phyloP scores from a whole-genome alignment of 2,113 vertebrate genomes.

The Sapajus apella region DNA sequence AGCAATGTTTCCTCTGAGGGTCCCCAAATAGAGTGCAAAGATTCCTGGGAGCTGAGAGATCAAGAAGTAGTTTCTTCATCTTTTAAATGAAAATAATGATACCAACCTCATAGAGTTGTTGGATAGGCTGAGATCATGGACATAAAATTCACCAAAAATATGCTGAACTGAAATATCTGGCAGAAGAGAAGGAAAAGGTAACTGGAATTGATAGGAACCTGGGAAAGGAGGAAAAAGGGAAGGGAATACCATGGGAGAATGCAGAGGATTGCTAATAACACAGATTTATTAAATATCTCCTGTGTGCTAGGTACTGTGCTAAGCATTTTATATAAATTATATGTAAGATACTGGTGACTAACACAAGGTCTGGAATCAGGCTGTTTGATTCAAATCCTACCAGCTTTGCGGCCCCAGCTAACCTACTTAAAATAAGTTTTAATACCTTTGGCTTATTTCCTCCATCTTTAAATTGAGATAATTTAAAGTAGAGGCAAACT shows the following conservation, averaged over 20 bases:
- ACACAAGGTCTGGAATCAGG: background rate
- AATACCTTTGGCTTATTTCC: background rate
- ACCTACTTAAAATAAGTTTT: background rate
- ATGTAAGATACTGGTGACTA: background rate
- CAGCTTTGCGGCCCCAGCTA: background rate
- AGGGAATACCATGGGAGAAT: background rate
- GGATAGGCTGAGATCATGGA: background rate
- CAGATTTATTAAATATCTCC: background rate
- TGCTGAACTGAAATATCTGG: background rate
- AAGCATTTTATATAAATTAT: too few relatives aligned
- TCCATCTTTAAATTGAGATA: conserved; percentile 14
- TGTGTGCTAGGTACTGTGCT: background rate
- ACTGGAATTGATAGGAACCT: background rate
- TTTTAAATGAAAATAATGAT: background rate
- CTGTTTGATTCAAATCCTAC: background rate
- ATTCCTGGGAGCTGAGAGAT: background rate
- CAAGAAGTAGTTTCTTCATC: background rate
- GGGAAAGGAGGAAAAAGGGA: background rate
- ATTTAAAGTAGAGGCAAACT: background rate
- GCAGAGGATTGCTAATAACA: background rate
- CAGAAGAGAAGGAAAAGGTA: background rate
- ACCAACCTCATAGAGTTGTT: background rate
- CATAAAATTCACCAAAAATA: background rate
- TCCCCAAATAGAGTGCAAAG: background rate
- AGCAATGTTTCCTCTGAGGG: background rate